Base-by-base conservation (phyloP, 2,888 invertebrate species). In the Cristatella mucedo region DNA sequence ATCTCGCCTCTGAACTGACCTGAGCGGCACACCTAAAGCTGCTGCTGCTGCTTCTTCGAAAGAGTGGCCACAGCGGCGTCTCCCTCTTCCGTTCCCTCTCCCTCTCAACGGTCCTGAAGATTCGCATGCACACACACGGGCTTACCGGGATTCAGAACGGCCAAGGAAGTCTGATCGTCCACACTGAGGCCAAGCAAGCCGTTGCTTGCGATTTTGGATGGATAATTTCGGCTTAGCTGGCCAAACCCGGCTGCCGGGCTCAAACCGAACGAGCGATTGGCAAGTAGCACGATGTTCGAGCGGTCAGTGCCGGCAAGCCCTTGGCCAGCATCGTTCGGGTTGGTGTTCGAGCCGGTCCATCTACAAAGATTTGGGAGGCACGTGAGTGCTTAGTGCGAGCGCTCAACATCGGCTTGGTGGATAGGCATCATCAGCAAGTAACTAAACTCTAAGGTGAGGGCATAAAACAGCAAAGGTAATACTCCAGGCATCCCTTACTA, bases 331-430 rank as follows among this genome's bases (percentile, higher is more conserved):
- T 63, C 62, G 41, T 57, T 57, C 4, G 58, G 58, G 44, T 63
- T 65, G 4, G 57, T 63, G 44, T 64, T 61, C 13, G 64, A 62
- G 6, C 65, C 65, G 21, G 61, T 65, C 65, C 65, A 65, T 43
- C 64, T 64, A 43, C 16, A 43, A 42, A 33, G 9, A 26, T 26
- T 9, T 26, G 9, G 26, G n/a, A n/a, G n/a, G n/a, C n/a, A n/a
- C n/a, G n/a, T n/a, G n/a, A n/a, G n/a, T n/a, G n/a, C n/a, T n/a
- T n/a, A n/a, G n/a, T n/a, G n/a, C n/a, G n/a, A n/a, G n/a, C n/a
- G n/a, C n/a, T n/a, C n/a, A n/a, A n/a, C n/a, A n/a, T n/a, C n/a
- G n/a, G n/a, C n/a, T n/a, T n/a, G n/a, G n/a, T n/a, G n/a, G n/a
- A n/a, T n/a, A n/a, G n/a, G n/a, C n/a, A n/a, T n/a, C n/a, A n/a